phyloP scores from a whole-genome alignment of 2,113 vertebrate species.

The Chlamydotis undulata region DNA sequence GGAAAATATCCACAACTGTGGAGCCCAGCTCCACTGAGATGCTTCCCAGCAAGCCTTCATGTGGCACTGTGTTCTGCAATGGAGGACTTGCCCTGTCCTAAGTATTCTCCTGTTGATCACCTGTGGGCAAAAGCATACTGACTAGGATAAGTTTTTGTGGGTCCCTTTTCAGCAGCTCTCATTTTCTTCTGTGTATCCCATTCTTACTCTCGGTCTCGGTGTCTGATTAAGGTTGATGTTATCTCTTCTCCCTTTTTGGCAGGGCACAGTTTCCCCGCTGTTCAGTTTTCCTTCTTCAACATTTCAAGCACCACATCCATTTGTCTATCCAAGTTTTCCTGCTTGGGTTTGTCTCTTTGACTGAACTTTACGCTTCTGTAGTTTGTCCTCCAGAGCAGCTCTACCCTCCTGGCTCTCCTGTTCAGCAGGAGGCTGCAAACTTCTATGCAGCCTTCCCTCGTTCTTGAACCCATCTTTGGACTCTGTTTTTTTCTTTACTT shows the following conservation, averaged over 20 bases:
- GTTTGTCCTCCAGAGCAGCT: neutral
- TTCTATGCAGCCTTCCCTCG: neutral
- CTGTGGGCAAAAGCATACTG: neutral
- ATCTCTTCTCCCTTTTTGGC: neutral
- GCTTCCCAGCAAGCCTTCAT: neutral
- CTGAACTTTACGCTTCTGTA: neutral
- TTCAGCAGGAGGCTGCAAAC: neutral
- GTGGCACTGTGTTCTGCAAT: no score
- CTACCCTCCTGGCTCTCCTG: neutral
- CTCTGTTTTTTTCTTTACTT: neutral
- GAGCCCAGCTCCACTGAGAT: fast-evolving
- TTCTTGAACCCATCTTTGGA: neutral
- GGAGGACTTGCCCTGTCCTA: neutral
- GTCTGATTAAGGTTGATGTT: neutral
- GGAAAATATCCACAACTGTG: neutral
- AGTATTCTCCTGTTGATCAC: neutral
- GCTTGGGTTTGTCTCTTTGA: neutral
- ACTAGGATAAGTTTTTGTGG: neutral
- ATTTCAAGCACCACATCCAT: neutral
- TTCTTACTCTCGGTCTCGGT: neutral
- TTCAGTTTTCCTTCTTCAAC: neutral
- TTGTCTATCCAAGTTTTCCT: neutral
- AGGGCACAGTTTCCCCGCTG: neutral
- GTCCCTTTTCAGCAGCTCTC: neutral
- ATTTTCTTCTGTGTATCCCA: neutral